phyloP scores from a whole-genome alignment of 1,140 invertebrate species.

The Harpegnathos saltator region DNA sequence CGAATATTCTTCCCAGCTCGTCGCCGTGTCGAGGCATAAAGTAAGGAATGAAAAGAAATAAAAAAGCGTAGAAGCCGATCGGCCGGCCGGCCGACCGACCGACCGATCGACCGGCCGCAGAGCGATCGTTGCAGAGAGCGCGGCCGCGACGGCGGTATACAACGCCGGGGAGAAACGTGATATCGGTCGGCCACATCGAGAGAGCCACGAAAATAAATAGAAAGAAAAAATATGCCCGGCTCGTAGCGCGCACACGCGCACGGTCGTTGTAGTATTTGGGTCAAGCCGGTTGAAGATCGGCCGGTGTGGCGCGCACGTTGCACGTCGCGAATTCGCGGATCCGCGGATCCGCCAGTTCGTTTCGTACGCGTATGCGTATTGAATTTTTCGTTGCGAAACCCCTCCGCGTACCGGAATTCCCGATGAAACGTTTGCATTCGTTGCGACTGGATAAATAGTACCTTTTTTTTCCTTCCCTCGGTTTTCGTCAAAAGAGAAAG shows the following conservation, averaged over 20 bases:
- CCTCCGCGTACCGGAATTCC: constrained; percentile 45
- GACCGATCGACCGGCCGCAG: not conserved
- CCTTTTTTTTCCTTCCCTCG: constrained; percentile 20
- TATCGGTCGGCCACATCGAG: constrained; percentile 46
- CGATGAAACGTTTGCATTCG: constrained; percentile 60
- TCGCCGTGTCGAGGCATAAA: not conserved
- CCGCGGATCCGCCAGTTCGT: constrained; percentile 19
- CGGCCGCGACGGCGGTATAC: constrained; percentile 17
- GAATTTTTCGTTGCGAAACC: constrained; percentile 59
- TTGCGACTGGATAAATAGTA: constrained; percentile 54
- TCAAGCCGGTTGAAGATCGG: constrained; percentile 63
- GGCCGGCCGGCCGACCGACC: not conserved
- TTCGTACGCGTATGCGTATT: constrained; percentile 41
- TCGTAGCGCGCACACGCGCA: not conserved
- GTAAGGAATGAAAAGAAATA: not conserved
- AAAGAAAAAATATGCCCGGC: constrained; percentile 63
- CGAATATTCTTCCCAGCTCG: no score
- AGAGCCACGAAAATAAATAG: constrained; percentile 64
- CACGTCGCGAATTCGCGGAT: no score
- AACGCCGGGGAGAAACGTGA: constrained; percentile 37
- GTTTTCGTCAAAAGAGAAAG: not conserved
- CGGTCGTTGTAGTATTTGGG: constrained; percentile 49
- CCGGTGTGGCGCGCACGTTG: not conserved
- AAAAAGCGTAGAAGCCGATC: not conserved
- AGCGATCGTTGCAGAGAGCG: constrained; percentile 17